Percentiles rank a stretch among this genome's conserved stretches.
Evolutionary conservation across 2,113 vertebrate genomes (phyloP).

Genomic region (Lathamus discolor): DNA sequence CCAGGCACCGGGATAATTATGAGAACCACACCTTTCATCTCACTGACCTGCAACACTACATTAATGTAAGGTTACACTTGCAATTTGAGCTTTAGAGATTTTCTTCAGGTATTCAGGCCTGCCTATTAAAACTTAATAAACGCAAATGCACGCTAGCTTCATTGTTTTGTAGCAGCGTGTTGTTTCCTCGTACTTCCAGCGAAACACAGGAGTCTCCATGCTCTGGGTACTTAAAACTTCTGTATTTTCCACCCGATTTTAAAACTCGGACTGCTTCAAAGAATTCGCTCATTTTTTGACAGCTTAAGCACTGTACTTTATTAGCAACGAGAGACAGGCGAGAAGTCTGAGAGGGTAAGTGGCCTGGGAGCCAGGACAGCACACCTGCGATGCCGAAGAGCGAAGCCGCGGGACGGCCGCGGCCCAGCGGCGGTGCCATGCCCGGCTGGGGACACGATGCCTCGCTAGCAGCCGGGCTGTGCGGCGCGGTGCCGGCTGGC

Average conservation of each 20-base stretch:
- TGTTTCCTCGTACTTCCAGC: not conserved
- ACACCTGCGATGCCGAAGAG: not conserved
- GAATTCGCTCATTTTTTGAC: not conserved
- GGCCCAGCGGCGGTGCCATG: not conserved
- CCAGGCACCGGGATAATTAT: not conserved
- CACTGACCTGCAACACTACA: not conserved
- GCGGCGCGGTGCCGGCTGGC: not conserved
- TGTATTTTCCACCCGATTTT: not conserved
- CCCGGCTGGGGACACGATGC: not conserved
- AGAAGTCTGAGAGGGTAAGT: not conserved
- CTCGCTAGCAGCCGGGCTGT: not conserved
- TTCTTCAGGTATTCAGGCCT: not conserved
- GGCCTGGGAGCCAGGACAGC: not conserved
- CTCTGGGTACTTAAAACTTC: not conserved
- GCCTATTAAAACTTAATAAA: not conserved
- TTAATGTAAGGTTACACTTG: not conserved
- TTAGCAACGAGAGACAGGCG: not conserved
- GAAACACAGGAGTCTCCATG: not conserved
- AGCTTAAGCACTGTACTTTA: not conserved
- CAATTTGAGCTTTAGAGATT: not conserved
- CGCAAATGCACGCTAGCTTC: not conserved
- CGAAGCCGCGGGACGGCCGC: not conserved
- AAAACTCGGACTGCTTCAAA: not conserved
- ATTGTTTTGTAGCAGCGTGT: not conserved
- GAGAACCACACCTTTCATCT: constrained; percentile 18